Percentiles rank a stretch among this genome's conserved stretches.
phyloP scores from a whole-genome alignment of 1,140 invertebrate genomes.

The Drosophila mayri region DNA sequence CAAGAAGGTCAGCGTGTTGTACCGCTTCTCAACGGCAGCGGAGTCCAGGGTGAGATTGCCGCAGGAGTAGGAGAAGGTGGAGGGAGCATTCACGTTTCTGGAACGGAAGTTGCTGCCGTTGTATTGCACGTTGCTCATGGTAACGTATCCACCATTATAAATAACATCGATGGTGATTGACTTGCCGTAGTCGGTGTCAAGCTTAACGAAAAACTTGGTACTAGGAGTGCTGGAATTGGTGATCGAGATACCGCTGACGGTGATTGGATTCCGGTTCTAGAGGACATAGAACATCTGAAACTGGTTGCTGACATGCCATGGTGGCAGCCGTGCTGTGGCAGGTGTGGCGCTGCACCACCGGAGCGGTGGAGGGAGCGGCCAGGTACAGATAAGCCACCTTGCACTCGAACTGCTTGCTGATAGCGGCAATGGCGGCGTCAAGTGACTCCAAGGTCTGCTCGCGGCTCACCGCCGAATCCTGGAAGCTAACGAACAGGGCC shows the following conservation, averaged over 20 bases:
- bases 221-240: slow-evolving; percentile 27
- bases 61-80: slow-evolving; percentile 76
- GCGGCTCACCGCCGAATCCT: slow-evolving; percentile 82
- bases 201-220: slow-evolving; percentile 47
- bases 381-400: slow-evolving; percentile 78
- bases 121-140: slow-evolving; percentile 59
- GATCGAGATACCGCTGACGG: slow-evolving; percentile 30
- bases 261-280: slow-evolving; percentile 33
- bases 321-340: slow-evolving; percentile 65
- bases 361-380: slow-evolving; percentile 58
- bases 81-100: slow-evolving; percentile 62
- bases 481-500: slow-evolving; percentile 82
- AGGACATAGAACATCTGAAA: slow-evolving; percentile 67
- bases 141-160: slow-evolving; percentile 67
- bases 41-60: slow-evolving; percentile 66
- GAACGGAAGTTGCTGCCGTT: slow-evolving; percentile 27
- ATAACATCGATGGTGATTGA: slow-evolving; percentile 61
- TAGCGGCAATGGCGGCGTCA: slow-evolving; percentile 72
- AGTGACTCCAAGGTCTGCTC: slow-evolving; percentile 84
- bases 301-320: slow-evolving; percentile 37
- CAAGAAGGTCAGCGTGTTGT: slow-evolving; percentile 54
- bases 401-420: slow-evolving; percentile 69
- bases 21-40: not conserved
- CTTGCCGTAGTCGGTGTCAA: slow-evolving; percentile 19
- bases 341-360: slow-evolving; percentile 55